phyloP scores from a whole-genome alignment of 30 jellyfish, hydroid and myxozoan genomes.

The Nemopilema nomurai region DNA sequence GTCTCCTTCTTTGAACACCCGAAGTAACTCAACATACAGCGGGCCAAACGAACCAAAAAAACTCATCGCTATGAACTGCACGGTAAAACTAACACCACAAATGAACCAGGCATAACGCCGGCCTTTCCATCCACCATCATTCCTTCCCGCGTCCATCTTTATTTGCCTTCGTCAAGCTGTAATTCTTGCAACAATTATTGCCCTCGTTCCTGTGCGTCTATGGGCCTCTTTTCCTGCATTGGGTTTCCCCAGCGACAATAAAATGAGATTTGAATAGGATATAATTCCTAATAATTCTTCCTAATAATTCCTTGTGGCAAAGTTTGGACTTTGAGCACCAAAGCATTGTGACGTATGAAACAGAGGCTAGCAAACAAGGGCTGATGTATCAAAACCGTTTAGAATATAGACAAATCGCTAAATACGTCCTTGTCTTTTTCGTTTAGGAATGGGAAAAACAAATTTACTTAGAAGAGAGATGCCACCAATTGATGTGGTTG shows the following conservation, averaged over 20 bases:
- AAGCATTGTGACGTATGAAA: not conserved
- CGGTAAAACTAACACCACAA: slow-evolving; percentile 74
- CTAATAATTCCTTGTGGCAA: not conserved
- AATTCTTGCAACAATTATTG: not conserved
- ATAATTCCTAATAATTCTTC: too few relatives aligned
- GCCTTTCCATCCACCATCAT: not conserved
- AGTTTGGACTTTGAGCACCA: not conserved
- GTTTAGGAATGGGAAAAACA: too few relatives aligned
- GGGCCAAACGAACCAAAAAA: slow-evolving; percentile 93
- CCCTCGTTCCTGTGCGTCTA: not conserved
- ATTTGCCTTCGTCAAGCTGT: not conserved
- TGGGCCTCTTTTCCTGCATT: not conserved
- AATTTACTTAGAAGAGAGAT: too few relatives aligned
- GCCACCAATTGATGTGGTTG: too few relatives aligned
- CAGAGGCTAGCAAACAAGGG: not conserved
- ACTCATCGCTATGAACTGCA: slow-evolving; percentile 86
- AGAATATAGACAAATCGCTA: too few relatives aligned
- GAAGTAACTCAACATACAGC: slow-evolving; percentile 75
- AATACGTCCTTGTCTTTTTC: not conserved
- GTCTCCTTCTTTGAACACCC: slow-evolving; percentile 73
- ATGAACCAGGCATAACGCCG: slow-evolving; percentile 75
- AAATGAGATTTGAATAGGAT: too few relatives aligned
- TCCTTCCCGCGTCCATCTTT: not conserved
- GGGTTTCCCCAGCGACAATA: not conserved
- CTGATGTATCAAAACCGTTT: too few relatives aligned